A percentile compares a stretch with the other conserved stretches of the same genome.
These are phyloP conservation scores for Takifugu flavidus DNA, from an alignment of 2,113 vertebrate species.

Conservation along the genomic window DNA sequence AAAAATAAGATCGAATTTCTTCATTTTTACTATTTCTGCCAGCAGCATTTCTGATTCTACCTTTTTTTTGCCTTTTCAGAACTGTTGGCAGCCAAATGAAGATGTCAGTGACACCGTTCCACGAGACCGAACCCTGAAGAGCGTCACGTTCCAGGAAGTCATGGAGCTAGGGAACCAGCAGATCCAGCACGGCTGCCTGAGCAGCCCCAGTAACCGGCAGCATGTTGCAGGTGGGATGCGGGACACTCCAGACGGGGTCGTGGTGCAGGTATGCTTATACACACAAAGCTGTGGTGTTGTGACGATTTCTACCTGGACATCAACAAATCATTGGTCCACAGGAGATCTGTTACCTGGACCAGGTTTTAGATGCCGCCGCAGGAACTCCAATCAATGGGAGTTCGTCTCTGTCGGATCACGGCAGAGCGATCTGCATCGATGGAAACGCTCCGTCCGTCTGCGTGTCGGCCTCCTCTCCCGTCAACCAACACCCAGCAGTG, in stretches of 20 bases:
- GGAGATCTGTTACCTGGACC: constrained; percentile 93
- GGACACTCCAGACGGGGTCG: constrained; percentile 84
- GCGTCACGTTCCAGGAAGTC: constrained; percentile 82
- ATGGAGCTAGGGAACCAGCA: constrained; percentile 88
- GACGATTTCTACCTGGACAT: no score
- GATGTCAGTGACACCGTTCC: constrained; percentile 82
- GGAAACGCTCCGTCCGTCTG: constrained; percentile 66
- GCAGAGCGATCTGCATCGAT: constrained; percentile 52
- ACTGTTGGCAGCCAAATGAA: constrained; percentile 78
- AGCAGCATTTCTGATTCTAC: constrained; percentile 1
- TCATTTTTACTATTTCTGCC: background rate
- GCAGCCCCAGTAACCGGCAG: constrained; percentile 67
- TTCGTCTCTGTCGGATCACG: constrained; percentile 72
- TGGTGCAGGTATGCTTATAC: constrained; percentile 67
- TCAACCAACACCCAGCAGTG: constrained; percentile 25
- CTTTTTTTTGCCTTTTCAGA: constrained; percentile 68
- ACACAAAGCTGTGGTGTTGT: no score
- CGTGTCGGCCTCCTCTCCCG: constrained; percentile 47
- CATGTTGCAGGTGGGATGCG: constrained; percentile 75
- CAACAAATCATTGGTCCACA: constrained; percentile 41
- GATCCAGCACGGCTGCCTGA: constrained; percentile 65
- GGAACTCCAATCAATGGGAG: constrained; percentile 85
- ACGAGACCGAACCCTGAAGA: constrained; percentile 74
- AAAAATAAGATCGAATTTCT: background rate
- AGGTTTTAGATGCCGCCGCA: constrained; percentile 87